Conservation (phyloP, 2,888 invertebrate species). For the Pardosa pseudoannulata region DNA sequence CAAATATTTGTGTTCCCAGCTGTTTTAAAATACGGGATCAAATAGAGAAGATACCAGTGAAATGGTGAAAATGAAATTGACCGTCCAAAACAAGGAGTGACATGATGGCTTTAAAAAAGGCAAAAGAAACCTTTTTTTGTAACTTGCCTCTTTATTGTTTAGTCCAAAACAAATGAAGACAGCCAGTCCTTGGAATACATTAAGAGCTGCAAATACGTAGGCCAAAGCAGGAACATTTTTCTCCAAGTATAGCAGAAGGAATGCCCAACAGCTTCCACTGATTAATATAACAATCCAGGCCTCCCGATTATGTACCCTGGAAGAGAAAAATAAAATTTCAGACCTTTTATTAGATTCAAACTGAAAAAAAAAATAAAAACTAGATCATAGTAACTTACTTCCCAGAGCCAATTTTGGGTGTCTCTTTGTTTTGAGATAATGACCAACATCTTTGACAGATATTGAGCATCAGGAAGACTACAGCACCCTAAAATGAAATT, state of each 20-base stretch:
- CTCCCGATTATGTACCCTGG: conserved; percentile 35
- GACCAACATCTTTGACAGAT: conserved; percentile 39
- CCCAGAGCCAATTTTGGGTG: conserved; percentile 16
- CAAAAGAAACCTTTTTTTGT: background rate
- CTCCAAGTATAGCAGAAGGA: conserved; percentile 92
- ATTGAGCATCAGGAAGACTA: conserved; percentile 42
- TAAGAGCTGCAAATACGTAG: conserved; percentile 93
- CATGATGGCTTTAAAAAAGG: background rate
- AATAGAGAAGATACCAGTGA: no score
- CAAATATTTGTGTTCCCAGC: no score
- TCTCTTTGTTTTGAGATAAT: conserved; percentile 40
- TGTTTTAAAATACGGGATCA: no score
- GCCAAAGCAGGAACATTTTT: conserved; percentile 89
- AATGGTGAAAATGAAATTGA: no score
- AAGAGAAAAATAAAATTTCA: conserved; percentile 7
- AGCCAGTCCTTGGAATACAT: conserved; percentile 94
- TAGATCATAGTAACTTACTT: conserved; percentile 49
- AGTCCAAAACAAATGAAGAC: conserved; percentile 84
- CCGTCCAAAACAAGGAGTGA: no score
- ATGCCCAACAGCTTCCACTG: conserved; percentile 88
- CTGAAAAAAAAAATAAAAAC: no score
- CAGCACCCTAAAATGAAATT: conserved; percentile 43
- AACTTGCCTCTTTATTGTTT: conserved; percentile 54
- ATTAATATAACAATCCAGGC: conserved; percentile 46
- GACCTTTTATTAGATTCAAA: no score